Evolutionary conservation across 1,140 invertebrate species (phyloP).

Genomic region (Drosophila arawakana): DNA sequence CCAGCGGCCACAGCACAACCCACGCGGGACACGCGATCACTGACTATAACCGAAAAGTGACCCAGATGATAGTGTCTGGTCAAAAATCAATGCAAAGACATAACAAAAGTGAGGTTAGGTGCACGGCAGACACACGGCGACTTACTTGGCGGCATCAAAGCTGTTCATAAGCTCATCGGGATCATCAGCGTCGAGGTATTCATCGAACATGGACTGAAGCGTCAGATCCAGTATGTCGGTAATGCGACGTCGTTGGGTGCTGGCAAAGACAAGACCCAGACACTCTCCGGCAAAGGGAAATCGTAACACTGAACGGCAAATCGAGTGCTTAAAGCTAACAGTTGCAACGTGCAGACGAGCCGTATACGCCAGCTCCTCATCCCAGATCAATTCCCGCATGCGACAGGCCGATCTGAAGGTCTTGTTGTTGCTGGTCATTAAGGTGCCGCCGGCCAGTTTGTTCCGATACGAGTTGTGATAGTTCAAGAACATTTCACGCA

Average conservation of each 20-base stretch:
- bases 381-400: constrained; percentile 68
- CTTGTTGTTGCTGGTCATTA: not conserved
- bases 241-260: not conserved
- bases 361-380: constrained; percentile 58
- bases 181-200: constrained; percentile 14
- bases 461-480: constrained; percentile 40
- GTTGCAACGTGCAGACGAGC: constrained; percentile 50
- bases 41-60: constrained; percentile 42
- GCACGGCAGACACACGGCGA: not conserved
- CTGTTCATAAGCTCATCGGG: constrained; percentile 9
- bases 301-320: constrained; percentile 42
- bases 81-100: not conserved
- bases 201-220: constrained; percentile 33
- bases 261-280: constrained; percentile 25
- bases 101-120: not conserved
- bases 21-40: constrained; percentile 60
- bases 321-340: constrained; percentile 52
- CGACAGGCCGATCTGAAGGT: constrained; percentile 44
- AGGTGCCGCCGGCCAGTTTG: constrained; percentile 39
- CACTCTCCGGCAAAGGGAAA: constrained; percentile 51
- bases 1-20: constrained; percentile 48
- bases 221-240: not conserved
- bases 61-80: not conserved
- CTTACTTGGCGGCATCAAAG: constrained; percentile 33
- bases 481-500: constrained; percentile 6